phyloP scores from a whole-genome alignment of 2,888 invertebrate species.

The Chrysolina americana region DNA sequence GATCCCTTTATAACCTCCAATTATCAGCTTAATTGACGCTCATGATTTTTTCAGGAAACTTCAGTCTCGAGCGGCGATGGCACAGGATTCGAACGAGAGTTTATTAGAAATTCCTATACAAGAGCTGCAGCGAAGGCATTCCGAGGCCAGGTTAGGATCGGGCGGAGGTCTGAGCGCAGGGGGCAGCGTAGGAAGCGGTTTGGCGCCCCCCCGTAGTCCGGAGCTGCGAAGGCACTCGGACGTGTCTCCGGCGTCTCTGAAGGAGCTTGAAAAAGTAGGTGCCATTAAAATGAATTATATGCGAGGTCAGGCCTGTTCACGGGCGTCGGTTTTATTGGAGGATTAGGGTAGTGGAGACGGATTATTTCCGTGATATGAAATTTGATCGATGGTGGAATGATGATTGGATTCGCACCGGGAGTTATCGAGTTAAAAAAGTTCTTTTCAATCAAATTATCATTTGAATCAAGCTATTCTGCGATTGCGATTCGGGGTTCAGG shows the following conservation, averaged over 20 bases:
- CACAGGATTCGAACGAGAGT: conserved; percentile 89
- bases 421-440: too few species aligned
- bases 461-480: too few species aligned
- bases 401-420: not conserved
- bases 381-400: not conserved
- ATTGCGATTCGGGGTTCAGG: too few species aligned
- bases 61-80: conserved; percentile 82
- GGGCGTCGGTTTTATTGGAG: conserved; percentile 3
- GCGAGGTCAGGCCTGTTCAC: not conserved
- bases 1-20: too few species aligned
- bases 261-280: conserved; percentile 89
- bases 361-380: not conserved
- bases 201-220: conserved; percentile 89
- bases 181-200: conserved; percentile 73
- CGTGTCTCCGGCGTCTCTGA: conserved; percentile 88
- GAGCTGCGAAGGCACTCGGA: conserved; percentile 88
- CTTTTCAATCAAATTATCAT: too few species aligned
- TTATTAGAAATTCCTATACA: conserved; percentile 84
- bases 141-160: conserved; percentile 80
- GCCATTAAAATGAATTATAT: conserved; percentile 9
- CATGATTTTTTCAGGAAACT: conserved; percentile 72
- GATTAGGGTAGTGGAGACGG: not conserved
- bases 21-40: conserved; percentile 26
- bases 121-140: conserved; percentile 86
- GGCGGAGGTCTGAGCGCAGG: conserved; percentile 71